Base-by-base conservation (phyloP, 1,140 invertebrate species). In the Pogonus chalceus region DNA sequence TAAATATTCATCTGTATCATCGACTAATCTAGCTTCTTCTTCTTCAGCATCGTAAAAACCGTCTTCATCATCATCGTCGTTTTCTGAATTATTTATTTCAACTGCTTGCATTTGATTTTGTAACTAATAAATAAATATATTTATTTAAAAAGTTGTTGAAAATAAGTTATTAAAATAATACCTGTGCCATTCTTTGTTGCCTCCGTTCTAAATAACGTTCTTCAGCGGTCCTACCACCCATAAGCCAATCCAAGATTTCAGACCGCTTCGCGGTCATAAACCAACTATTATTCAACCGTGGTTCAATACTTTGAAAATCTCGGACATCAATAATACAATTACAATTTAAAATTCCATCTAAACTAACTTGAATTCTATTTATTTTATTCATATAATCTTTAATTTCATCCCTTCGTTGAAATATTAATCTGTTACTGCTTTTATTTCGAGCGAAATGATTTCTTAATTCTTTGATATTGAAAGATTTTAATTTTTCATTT, bases 401-500 rank as follows among this genome's bases (percentile, higher is more conserved):
- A n/a, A 63, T 57, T 18, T 58, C 23, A 20, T 24, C 20, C 24
- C 58, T 26, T 12, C 18, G 9, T 43, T 43, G 9, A 18, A 12
- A 43, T 3, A 43, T 9, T 12, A 43, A 3, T 43, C 18, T 18
- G 18, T n/a, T 23, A 51, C 16, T 14, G 51, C 2, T 2, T 51
- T 39, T 0, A 1, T 22, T 16, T 39, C 21, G 20, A 18, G 24
- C 1, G 53, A 35, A 35, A 12, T 20, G 9, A 22, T 22, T 51
- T 48, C 58, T 23, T 43, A 62, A 50, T 43, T 65, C 54, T 23
- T 62, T 64, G 54, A 78, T 57, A 61, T 75, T 79, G 63, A 71
- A 80, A 2, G 65, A 10, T 48, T 76, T 63, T 48, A 85, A 63
- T 2, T 58, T 63, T 65, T 80, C 71, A 61, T 74, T 82, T 61